Evolutionary conservation across 2,888 invertebrate species (phyloP), one percentile per base, ranked within the genome.

Genomic region (Nasonia oneida): DNA sequence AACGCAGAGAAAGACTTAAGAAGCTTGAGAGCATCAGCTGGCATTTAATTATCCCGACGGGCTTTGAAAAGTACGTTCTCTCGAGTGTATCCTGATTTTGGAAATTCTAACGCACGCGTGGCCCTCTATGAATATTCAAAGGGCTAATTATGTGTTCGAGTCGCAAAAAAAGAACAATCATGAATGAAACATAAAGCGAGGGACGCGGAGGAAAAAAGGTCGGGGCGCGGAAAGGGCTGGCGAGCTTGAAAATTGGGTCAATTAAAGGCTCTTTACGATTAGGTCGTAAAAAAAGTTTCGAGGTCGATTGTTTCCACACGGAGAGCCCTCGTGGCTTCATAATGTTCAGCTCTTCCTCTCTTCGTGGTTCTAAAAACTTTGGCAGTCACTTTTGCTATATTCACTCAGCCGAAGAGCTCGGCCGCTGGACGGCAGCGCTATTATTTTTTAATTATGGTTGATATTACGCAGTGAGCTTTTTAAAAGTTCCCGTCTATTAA

Each of bases 221-320:
- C 39, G 39, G 39, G 39, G 39, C 39, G 57, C 18, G n/a, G n/a
- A n/a, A 57, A 57, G 57, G 57, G 57, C 57, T 61, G 57, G 57
- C 6, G n/a, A 61, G 23, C 57, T 61, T 39, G 50, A 67, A 79
- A 79, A 79, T 79, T 67, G 50, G 67, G 79, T 70, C 57, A 79
- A 79, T 79, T 79, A 79, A 79, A 67, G 47, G 50, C 3, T 67
- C 79, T 70, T 79, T 70, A 79, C 47, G 47, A 79, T 79, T 79
- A 79, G 18, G 29, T 39, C 29, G 50, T 71, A 47, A 47, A 76
- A 67, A 47, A 79, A 79, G 79, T 79, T 79, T 79, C 29, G 67
- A 50, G 79, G 79, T 79, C 50, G 67, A 79, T 79, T 79, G 67
- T 70, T 79, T 79, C 79, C 67, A n/a, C 57, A 3, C 6, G 29